phyloP scores from a whole-genome alignment of 2,888 invertebrate species.

The Phymatocera aterrima region DNA sequence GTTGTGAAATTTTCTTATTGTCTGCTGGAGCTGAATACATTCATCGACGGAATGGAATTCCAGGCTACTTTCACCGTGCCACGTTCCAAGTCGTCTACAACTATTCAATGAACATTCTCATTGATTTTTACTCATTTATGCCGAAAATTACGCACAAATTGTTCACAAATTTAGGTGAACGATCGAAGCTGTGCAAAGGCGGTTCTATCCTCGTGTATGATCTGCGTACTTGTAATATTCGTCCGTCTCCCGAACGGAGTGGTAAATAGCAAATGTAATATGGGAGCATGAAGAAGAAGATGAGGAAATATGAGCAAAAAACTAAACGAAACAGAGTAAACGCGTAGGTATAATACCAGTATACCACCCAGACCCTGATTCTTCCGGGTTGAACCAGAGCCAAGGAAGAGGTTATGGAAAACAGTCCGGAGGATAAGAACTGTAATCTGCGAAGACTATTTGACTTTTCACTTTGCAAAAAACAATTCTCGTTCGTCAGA shows the following conservation, averaged over 20 bases:
- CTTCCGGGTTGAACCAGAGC: slow-evolving; percentile 37
- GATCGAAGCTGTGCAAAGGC: too few relatives aligned
- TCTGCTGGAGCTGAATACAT: neutral
- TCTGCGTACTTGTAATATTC: neutral
- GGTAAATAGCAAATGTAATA: slow-evolving; percentile 22
- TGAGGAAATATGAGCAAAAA: neutral
- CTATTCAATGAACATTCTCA: too few relatives aligned
- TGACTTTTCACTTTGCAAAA: slow-evolving; percentile 36
- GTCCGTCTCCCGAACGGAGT: neutral
- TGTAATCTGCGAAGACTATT: slow-evolving; percentile 38
- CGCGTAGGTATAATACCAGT: neutral
- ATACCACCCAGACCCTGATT: slow-evolving; percentile 19
- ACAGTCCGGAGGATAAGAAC: slow-evolving; percentile 37
- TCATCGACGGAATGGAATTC: neutral
- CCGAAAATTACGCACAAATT: neutral
- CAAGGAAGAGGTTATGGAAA: slow-evolving; percentile 39
- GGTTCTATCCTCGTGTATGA: neutral
- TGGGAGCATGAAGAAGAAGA: slow-evolving; percentile 8
- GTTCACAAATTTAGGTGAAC: too few relatives aligned
- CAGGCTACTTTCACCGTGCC: neutral
- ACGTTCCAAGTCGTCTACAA: too few relatives aligned
- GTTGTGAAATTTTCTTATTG: slow-evolving; percentile 4
- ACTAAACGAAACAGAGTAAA: slow-evolving; percentile 15
- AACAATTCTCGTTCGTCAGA: slow-evolving; percentile 43
- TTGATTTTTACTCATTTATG: too few relatives aligned